phyloP scores from a whole-genome alignment of 2,888 invertebrate species.

The Leptura quadrifasciata region DNA sequence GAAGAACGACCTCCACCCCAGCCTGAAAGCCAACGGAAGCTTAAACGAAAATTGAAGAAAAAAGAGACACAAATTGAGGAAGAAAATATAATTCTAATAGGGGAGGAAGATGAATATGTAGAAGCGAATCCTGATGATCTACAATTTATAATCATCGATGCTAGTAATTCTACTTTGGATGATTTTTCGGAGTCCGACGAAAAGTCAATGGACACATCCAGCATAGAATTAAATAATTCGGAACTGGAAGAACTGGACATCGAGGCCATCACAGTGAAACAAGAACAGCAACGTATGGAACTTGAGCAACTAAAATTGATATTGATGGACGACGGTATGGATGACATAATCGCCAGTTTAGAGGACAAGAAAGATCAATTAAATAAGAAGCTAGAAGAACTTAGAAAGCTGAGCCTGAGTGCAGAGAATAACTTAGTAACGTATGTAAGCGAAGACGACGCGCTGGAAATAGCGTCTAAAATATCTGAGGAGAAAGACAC shows the following conservation, averaged over 20 bases:
- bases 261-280: constrained; percentile 64
- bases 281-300: constrained; percentile 65
- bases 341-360: constrained; percentile 68
- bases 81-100: constrained; percentile 53
- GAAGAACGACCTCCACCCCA: constrained; percentile 70
- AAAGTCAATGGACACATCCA: constrained; percentile 57
- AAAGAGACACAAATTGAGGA: constrained; percentile 50
- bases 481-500: constrained; percentile 68
- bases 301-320: constrained; percentile 65
- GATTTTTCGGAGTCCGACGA: constrained; percentile 56
- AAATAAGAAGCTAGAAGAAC: constrained; percentile 69
- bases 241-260: constrained; percentile 65
- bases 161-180: constrained; percentile 37
- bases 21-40: constrained; percentile 63
- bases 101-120: constrained; percentile 40
- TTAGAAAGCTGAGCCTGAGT: constrained; percentile 67
- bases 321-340: constrained; percentile 70
- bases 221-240: constrained; percentile 64
- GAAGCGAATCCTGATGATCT: constrained; percentile 37
- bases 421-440: constrained; percentile 69
- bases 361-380: constrained; percentile 70
- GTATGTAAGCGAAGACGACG: constrained; percentile 69
- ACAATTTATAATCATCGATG: constrained; percentile 59
- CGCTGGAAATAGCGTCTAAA: constrained; percentile 67
- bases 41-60: constrained; percentile 58